Evolutionary conservation across 2,797 vertebrate species (phyloP).

Genomic region (Epinephelus malabaricus): DNA sequence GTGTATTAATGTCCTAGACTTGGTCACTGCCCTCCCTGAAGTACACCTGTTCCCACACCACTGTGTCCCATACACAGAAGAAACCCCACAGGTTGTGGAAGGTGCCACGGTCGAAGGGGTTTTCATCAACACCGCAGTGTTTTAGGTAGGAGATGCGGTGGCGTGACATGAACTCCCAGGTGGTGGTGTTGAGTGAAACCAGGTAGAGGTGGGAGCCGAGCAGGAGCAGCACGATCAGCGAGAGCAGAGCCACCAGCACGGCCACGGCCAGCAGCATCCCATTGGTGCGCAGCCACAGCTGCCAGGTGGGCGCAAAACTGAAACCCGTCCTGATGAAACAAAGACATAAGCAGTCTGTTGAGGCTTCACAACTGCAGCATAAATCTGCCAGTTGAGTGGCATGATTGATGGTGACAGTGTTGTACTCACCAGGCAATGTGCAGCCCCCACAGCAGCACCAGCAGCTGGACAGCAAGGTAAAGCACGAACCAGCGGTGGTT

Average conservation of each 20-base stretch:
- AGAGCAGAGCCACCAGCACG: constrained; percentile 83
- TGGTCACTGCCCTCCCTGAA: constrained; percentile 83
- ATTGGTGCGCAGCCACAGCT: constrained; percentile 88
- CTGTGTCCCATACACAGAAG: constrained; percentile 90
- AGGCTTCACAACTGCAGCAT: background rate
- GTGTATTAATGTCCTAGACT: constrained; percentile 78
- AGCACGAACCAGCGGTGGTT: constrained; percentile 94
- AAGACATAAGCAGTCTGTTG: background rate
- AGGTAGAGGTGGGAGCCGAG: constrained; percentile 94
- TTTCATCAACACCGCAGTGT: constrained; percentile 88
- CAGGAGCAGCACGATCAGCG: constrained; percentile 87
- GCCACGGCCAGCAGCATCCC: constrained; percentile 87
- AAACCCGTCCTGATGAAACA: constrained; percentile 91
- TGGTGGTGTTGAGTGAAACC: constrained; percentile 94
- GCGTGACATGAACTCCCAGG: constrained; percentile 97
- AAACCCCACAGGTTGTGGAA: constrained; percentile 93
- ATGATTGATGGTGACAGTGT: background rate
- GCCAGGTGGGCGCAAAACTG: constrained; percentile 81
- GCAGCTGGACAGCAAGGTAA: constrained; percentile 90
- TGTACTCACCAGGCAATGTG: constrained; percentile 91
- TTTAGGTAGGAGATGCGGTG: constrained; percentile 96
- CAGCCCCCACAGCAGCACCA: constrained; percentile 92
- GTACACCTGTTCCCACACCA: constrained; percentile 93
- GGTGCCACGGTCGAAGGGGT: constrained; percentile 94
- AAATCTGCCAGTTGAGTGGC: background rate